These are phyloP conservation scores for Camponotus fellah DNA, from an alignment of 2,888 invertebrate species.

Conservation along the genomic window DNA sequence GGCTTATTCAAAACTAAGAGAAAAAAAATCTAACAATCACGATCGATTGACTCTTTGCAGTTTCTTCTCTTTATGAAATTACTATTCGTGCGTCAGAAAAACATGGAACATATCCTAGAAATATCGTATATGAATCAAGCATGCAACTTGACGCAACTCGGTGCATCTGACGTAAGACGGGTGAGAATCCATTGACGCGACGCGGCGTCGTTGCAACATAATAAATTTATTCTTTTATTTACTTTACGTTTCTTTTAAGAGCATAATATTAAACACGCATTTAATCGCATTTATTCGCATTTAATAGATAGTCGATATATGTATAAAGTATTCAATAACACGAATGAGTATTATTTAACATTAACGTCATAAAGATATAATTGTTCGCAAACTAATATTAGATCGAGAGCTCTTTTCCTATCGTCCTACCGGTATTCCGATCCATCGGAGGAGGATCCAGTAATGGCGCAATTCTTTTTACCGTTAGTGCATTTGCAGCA, in stretches of 20 bases:
- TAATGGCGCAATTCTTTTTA: conserved; percentile 76
- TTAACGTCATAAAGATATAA: background rate
- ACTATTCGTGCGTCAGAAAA: background rate
- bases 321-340: background rate
- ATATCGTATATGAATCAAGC: conserved; percentile 16
- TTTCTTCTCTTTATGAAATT: background rate
- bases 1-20: background rate
- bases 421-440: conserved; percentile 75
- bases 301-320: background rate
- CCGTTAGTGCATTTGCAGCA: conserved; percentile 85
- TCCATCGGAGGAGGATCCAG: conserved; percentile 76
- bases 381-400: conserved; percentile 9
- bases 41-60: background rate
- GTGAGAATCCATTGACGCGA: conserved; percentile 2
- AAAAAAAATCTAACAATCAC: background rate
- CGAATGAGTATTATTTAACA: background rate
- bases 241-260: background rate
- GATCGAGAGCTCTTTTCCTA: conserved; percentile 17
- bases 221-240: background rate
- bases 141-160: background rate
- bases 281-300: background rate
- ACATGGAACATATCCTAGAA: background rate
- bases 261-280: background rate
- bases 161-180: conserved; percentile 10
- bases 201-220: background rate